Evolutionary conservation across 2,888 invertebrate genomes (phyloP), one percentile per base, ranked within the genome.

Genomic region (Idaea aversata): DNA sequence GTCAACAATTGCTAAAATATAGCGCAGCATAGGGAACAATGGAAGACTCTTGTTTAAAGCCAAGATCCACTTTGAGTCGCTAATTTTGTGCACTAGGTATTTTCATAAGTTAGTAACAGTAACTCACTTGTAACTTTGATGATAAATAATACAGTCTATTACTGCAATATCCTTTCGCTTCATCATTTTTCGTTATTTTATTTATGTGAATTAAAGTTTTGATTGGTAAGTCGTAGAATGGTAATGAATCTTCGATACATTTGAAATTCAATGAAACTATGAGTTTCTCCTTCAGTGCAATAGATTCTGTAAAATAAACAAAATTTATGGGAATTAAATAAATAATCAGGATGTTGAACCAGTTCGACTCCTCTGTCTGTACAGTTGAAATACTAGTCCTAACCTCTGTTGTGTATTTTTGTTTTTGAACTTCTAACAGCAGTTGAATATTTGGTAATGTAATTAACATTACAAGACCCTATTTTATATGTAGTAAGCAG

Each of bases 71-170:
- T 25, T 25, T 25, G 25, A 25, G 25, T 25, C 25, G n/a, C 36
- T 36, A 4, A 36, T 36, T 36, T 1, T 36, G 25, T 25, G 25
- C 10, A 36, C 10, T 36, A 36, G 36, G 36, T 35, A 15, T 61
- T 59, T 57, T 16, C 7, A 6, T 38, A 35, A 60, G 60, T 6
- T 57, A 59, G 57, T 34, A 10, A 47, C 0, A 59, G 35, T 61
- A 62, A 69, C 71, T 70, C 79, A 94, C 90, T 75, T 93, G 81
- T 15, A 95, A 78, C 60, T 82, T 81, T 34, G 93, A 84, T 66
- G 94, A 88, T 67, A 95, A 87, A 75, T 92, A 95, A 75, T 95
- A 94, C n/a, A 95, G 82, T 64, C 95, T 93, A 79, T 94, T 95
- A 65, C 81, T 79, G 70, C 90, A 89, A 67, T 84, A 87, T 1